phyloP scores from a whole-genome alignment of 1,140 invertebrate species.

The Trichogramma pretiosum region DNA sequence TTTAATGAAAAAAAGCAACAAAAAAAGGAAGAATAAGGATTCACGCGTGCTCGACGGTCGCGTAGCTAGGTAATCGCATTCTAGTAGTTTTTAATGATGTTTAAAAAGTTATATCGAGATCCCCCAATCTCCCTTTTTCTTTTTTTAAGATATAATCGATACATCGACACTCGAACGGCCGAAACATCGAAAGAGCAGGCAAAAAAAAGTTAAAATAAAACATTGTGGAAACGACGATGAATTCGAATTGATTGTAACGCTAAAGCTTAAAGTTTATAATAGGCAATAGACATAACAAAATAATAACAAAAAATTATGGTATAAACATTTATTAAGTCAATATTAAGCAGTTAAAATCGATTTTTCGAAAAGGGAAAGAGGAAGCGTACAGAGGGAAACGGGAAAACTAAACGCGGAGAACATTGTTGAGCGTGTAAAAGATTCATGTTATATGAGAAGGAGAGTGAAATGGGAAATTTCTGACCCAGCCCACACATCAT shows the following conservation, averaged over 20 bases:
- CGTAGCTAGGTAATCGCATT: constrained; percentile 18
- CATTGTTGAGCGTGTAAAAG: background rate
- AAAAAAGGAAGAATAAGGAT: constrained; percentile 36
- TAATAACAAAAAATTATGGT: constrained; percentile 16
- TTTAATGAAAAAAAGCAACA: constrained; percentile 6
- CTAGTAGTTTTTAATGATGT: constrained; percentile 19
- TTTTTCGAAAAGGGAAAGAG: constrained; percentile 18
- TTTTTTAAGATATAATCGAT: constrained; percentile 19
- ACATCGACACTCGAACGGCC: constrained; percentile 19
- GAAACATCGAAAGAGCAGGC: constrained; percentile 11
- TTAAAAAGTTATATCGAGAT: constrained; percentile 9
- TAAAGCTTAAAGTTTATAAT: constrained; percentile 15
- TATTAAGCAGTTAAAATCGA: constrained; percentile 17
- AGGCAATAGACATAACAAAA: constrained; percentile 17
- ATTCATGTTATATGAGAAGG: too few relatives aligned
- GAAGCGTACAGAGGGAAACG: constrained; percentile 15
- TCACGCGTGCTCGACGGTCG: constrained; percentile 21
- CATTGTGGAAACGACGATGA: constrained; percentile 6
- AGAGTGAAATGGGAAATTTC: constrained; percentile 10
- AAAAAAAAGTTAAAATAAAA: constrained; percentile 15
- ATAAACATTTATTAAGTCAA: constrained; percentile 20
- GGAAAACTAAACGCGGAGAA: background rate
- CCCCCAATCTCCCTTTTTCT: constrained; percentile 16
- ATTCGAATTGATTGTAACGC: constrained; percentile 18
- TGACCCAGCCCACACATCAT: constrained; percentile 3